A percentile compares a stretch with the other conserved stretches of the same genome.
These are phyloP conservation scores for Arnoldichthys spilopterus DNA, from an alignment of 2,797 vertebrate species.

Conservation along the genomic window DNA sequence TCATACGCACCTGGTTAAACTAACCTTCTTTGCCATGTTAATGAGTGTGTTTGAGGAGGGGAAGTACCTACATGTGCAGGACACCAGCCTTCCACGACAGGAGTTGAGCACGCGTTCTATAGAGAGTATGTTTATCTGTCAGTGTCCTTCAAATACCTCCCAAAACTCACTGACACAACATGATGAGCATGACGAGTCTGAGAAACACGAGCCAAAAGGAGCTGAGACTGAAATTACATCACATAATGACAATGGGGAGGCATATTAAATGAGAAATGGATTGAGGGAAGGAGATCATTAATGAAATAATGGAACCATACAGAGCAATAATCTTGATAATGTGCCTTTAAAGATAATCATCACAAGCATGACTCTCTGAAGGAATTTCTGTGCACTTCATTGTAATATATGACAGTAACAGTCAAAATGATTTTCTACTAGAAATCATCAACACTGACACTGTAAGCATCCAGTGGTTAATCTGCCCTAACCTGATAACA, in stretches of 20 bases:
- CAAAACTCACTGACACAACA: background rate
- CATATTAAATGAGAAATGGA: background rate
- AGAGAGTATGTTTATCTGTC: too few species aligned
- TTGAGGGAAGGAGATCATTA: conserved; percentile 4
- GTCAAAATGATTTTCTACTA: background rate
- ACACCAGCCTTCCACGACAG: too few species aligned
- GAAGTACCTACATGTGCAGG: too few species aligned
- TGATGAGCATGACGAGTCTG: background rate
- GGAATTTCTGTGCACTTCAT: conserved; percentile 3
- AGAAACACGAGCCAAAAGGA: background rate
- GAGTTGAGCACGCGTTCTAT: too few species aligned
- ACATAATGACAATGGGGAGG: background rate
- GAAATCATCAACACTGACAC: background rate
- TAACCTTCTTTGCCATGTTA: too few species aligned
- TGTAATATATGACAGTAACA: background rate
- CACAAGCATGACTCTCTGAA: background rate
- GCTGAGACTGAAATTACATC: background rate
- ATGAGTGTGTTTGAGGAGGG: too few species aligned
- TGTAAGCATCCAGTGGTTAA: background rate
- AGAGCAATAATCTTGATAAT: conserved; percentile 7
- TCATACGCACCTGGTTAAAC: too few species aligned
- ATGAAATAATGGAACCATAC: conserved; percentile 9
- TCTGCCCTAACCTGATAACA: background rate
- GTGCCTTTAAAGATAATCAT: background rate
- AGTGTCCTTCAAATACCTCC: background rate